Base-by-base conservation (phyloP, 2,113 vertebrate genomes). In the Danionella cerebrum region DNA sequence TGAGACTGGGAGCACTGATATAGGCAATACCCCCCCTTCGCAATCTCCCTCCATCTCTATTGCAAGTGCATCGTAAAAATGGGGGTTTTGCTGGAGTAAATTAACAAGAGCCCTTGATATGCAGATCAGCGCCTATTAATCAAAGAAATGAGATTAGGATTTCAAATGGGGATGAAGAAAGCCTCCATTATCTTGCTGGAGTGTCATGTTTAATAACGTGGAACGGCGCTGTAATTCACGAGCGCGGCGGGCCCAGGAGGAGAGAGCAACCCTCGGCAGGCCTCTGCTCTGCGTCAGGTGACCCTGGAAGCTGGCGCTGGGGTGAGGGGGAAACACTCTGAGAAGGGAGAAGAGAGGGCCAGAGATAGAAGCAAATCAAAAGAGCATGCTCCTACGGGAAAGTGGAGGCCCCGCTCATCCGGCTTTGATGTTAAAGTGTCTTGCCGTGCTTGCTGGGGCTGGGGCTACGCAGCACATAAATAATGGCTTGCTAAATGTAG, bases 141-240 rank as follows among this genome's bases (percentile, higher is more conserved):
- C 89, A 90, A 87, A 90, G 88, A 84, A 88, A 89, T 88, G 84
- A 86, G 88, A 90, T 90, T 87, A 90, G 85, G 83, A 85, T 90
- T 88, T 86, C 85, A 85, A 90, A 90, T 88, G 84, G 86, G 89
- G 87, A 89, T 85, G 88, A 88, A 89, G 86, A 89, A 86, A 89
- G 85, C 80, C 83, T 84, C 84, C 84, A 90, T 90, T 90, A 89
- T 89, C 84, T 87, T 76, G 80, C 80, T 81, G 78, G 82, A 87
- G 87, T 90, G 88, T 89, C 87, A 88, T 87, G 87, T 89, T 87
- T 89, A 89, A 90, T 90, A 89, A 90, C 79, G 80, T 71, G 78
- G 84, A 88, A 85, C 84, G 83, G 79, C 80, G 69, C 78, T 74
- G 78, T 86, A 86, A 88, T 88, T 88, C 84, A 81, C 80, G 39